These are phyloP conservation scores for Lithobius niger DNA, from an alignment of 1,140 invertebrate genomes.

Conservation along the genomic window DNA sequence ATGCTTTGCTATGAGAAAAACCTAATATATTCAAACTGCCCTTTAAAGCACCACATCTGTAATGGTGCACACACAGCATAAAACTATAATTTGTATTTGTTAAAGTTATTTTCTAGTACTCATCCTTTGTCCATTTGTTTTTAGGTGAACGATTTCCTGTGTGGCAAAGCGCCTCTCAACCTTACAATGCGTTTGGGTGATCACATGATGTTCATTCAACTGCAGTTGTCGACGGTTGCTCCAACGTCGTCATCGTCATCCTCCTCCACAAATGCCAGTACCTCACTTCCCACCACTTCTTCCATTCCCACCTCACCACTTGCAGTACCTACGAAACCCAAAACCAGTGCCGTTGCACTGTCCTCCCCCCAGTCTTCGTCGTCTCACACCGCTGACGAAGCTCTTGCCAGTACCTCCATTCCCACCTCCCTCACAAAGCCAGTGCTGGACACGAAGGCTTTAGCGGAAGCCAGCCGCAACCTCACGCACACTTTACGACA, in stretches of 20 bases:
- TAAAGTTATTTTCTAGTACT: too few species aligned
- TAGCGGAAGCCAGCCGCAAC: slow-evolving; percentile 78
- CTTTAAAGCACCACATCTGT: too few species aligned
- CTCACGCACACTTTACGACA: slow-evolving; percentile 80
- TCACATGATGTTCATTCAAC: slow-evolving; percentile 92
- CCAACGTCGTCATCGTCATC: slow-evolving; percentile 24
- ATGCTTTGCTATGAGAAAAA: too few species aligned
- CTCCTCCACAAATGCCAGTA: slow-evolving; percentile 19
- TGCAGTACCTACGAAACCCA: slow-evolving; percentile 19
- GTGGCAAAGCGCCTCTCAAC: slow-evolving; percentile 82
- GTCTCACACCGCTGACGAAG: slow-evolving; percentile 14
- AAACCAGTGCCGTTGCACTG: slow-evolving; percentile 19
- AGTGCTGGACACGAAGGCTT: slow-evolving; percentile 51
- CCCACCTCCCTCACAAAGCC: slow-evolving; percentile 21
- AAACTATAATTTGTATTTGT: too few species aligned
- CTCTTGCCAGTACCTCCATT: slow-evolving; percentile 10
- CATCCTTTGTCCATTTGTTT: slow-evolving; percentile 9
- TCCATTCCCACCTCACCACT: slow-evolving; percentile 7
- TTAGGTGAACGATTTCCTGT: slow-evolving; percentile 82
- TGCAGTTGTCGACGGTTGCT: slow-evolving; percentile 73
- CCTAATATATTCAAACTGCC: too few species aligned
- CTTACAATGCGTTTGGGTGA: slow-evolving; percentile 86
- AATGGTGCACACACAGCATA: too few species aligned
- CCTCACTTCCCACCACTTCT: slow-evolving; percentile 14
- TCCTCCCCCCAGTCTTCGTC: slow-evolving; percentile 19